A percentile compares a stretch with the other conserved stretches of the same genome.
phyloP scores from a whole-genome alignment of 1,140 invertebrate species.

The Sesamia nonagrioides region DNA sequence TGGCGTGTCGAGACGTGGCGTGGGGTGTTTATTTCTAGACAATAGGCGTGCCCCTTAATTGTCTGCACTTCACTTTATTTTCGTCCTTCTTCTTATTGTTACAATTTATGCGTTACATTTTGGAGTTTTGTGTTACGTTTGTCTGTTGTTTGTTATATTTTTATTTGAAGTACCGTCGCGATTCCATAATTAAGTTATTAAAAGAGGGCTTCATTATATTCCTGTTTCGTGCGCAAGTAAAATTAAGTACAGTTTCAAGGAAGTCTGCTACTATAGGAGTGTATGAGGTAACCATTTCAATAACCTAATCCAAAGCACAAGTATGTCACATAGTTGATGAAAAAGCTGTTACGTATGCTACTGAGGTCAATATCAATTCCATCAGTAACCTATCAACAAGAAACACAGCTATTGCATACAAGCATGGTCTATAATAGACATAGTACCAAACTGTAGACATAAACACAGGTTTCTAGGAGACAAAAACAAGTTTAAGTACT shows the following conservation, averaged over 20 bases:
- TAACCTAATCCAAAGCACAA: no score
- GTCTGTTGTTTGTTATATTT: conserved; percentile 22
- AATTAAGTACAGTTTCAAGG: not conserved
- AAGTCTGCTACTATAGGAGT: no score
- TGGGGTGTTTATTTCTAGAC: conserved; percentile 63
- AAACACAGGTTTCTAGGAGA: not conserved
- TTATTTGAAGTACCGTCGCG: conserved; percentile 9
- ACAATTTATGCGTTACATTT: conserved; percentile 46
- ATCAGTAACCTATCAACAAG: not conserved
- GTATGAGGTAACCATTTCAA: no score
- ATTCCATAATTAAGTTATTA: conserved; percentile 30
- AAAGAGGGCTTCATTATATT: not conserved
- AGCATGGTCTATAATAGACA: conserved; percentile 10
- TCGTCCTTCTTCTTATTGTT: conserved; percentile 43
- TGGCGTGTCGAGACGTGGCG: conserved; percentile 45
- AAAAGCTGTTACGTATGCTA: not conserved
- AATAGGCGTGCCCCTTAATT: conserved; percentile 60
- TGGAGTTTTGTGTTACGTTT: conserved; percentile 34
- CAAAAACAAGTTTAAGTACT: conserved; percentile 26
- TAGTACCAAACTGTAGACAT: conserved; percentile 8
- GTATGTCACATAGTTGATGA: no score
- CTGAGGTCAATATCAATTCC: not conserved
- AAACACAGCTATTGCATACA: not conserved
- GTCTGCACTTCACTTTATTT: conserved; percentile 58
- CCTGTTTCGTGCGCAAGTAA: not conserved